These are phyloP conservation scores for Patella depressa DNA, from an alignment of 2,888 invertebrate species.

Conservation along the genomic window DNA sequence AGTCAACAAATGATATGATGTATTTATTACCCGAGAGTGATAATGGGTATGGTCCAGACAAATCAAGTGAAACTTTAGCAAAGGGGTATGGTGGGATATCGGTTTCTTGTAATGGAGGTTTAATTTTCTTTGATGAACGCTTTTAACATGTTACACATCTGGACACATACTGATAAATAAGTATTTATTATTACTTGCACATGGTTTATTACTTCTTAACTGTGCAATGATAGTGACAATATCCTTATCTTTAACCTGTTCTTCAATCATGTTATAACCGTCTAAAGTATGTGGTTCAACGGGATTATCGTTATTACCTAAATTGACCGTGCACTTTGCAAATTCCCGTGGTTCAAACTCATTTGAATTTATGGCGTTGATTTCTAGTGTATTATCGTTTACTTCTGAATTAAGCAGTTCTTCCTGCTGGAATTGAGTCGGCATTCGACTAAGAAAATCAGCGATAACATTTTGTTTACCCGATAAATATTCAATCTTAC, in stretches of 20 bases:
- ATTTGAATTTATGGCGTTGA: not conserved
- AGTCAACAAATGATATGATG: not conserved
- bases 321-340: not conserved
- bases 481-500: slow-evolving; percentile 27
- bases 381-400: not conserved
- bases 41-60: slow-evolving; percentile 18
- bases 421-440: no score
- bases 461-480: slow-evolving; percentile 25
- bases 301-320: not conserved
- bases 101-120: no score
- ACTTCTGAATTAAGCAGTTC: not conserved
- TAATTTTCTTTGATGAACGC: no score
- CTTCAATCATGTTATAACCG: not conserved
- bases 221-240: not conserved
- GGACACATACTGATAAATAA: not conserved
- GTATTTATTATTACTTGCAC: not conserved
- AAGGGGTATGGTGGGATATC: slow-evolving; percentile 17
- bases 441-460: slow-evolving; percentile 16
- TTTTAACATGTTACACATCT: no score
- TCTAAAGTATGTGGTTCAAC: not conserved
- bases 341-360: not conserved
- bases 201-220: not conserved
- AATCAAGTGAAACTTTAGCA: slow-evolving; percentile 18
- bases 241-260: not conserved
- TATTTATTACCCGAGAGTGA: slow-evolving; percentile 20